Evolutionary conservation across 2,888 invertebrate species (phyloP), one percentile per base, ranked within the genome.

Genomic region (Meganola albula): DNA sequence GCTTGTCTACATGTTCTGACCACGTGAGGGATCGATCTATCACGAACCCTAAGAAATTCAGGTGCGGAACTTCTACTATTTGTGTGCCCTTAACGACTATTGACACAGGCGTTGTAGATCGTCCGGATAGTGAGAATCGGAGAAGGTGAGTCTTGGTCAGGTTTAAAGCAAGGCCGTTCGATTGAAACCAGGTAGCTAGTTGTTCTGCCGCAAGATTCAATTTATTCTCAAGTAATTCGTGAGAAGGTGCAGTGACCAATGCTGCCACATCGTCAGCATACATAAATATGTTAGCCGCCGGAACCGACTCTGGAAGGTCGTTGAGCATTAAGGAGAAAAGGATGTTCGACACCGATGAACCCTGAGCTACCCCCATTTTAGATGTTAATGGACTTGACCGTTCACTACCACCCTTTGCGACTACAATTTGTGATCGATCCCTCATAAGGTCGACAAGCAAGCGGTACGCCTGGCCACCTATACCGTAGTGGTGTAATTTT

Each of bases 331-430:
- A 8, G 10, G 23, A 23, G 14, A 37, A 37, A 16, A 37, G 12
- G 2, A 28, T 37, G 9, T 32, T 37, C 0, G 37, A 37, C 9
- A 37, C 29, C 8, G 24, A 34, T 1, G 34, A 34, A 1, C 34
- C 37, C 24, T 36, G 36, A 2, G 31, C 29, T n/a, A 37, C 32
- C 1, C 35, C 31, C 12, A 31, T 36, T 6, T 9, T 12, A 21
- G 23, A 30, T 10, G 4, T 2, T 3, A 33, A 5, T 14, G 33
- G 33, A 4, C 30, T 13, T 10, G 37, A 34, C 8, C 10, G 20
- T 1, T 24, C 14, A 5, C 12, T 6, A 3, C 31, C 38, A 8
- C 21, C n/a, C 6, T 38, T 34, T 8, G 28, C 34, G 1, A 28
- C 22, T 10, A 38, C 34, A 2, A 30, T 16, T 18, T 38, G 38